A percentile compares a stretch with the other conserved stretches of the same genome.
These are phyloP conservation scores for Bryconaethiops microstoma DNA, from an alignment of 2,797 vertebrate species.

Conservation along the genomic window DNA sequence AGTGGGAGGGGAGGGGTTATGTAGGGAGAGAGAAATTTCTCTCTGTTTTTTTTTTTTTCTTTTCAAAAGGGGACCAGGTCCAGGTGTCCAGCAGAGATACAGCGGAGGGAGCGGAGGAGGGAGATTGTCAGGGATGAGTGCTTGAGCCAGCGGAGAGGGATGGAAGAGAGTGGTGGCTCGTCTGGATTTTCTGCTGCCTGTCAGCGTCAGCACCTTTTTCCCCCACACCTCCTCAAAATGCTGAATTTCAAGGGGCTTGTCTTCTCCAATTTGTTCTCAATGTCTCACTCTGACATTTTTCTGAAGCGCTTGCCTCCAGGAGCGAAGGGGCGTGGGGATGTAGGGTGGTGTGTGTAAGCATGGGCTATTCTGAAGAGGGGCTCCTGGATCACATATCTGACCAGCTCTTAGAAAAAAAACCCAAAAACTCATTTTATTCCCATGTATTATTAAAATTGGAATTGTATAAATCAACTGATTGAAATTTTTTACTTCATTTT, in stretches of 20 bases:
- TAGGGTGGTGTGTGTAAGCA: slow-evolving; percentile 23
- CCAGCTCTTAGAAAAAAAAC: slow-evolving; percentile 6
- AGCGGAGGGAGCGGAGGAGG: slow-evolving; percentile 37
- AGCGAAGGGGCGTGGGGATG: slow-evolving; percentile 47
- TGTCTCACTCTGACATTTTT: slow-evolving; percentile 72
- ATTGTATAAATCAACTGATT: too few relatives aligned
- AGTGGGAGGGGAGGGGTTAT: not conserved
- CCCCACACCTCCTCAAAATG: slow-evolving; percentile 56
- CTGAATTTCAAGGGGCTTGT: slow-evolving; percentile 72
- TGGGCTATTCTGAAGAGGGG: slow-evolving; percentile 2
- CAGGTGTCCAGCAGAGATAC: slow-evolving; percentile 61
- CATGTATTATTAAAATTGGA: too few relatives aligned
- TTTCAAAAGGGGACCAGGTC: slow-evolving; percentile 30
- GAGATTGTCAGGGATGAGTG: slow-evolving; percentile 55
- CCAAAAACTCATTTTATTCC: too few relatives aligned
- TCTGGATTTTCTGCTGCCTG: slow-evolving; percentile 48
- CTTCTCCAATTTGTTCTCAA: slow-evolving; percentile 75
- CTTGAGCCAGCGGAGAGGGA: slow-evolving; percentile 47
- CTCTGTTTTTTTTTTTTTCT: not conserved
- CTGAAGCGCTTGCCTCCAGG: slow-evolving; percentile 54
- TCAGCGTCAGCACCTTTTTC: slow-evolving; percentile 70
- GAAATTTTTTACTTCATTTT: too few relatives aligned
- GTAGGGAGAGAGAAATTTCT: not conserved
- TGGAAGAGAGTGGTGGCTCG: slow-evolving; percentile 46
- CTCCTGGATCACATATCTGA: slow-evolving; percentile 29